Base-by-base conservation (phyloP, 2,888 invertebrate genomes). In the Prenolepis imparis region DNA sequence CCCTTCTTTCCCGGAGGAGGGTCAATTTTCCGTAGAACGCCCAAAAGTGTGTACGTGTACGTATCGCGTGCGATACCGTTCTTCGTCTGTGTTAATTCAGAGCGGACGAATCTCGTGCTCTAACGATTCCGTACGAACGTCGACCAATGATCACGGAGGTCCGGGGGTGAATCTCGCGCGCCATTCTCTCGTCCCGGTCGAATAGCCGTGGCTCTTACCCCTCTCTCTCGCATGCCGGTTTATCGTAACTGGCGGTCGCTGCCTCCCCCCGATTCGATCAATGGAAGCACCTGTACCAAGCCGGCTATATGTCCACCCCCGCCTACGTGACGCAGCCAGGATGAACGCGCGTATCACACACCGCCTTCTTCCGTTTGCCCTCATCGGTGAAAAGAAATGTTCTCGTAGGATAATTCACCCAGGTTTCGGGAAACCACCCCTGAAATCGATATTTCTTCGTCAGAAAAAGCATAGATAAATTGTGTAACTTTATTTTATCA, bases 121-220 rank as follows among this genome's bases (percentile, higher is more conserved):
- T 82, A 87, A 87, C 88, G 85, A 85, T 88, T 77, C 82, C 77
- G 63, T 52, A 70, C 64, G 68, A 55, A 75, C 85, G 85, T 59
- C 89, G 75, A 89, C 92, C 92, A 92, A 92, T 92, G 88, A 92
- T 91, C 87, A 88, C 84, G 82, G 68, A 88, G 82, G 24, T 87
- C 75, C 67, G 48, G 44, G 64, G 59, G 86, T 82, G 85, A 82
- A 90, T 91, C 91, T 91, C 85, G 86, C 88, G 88, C 91, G 91
- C 92, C 90, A 93, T 93, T 90, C 91, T 88, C 84, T 88, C 84
- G 88, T 89, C 87, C 82, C 83, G 86, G 83, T 87, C 91, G 91
- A 91, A 91, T 91, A 75, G 90, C 90, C 59, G 87, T 52, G 83
- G 82, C 78, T 88, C 84, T 84, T 86, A 84, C 87, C 90, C 89